Conservation (phyloP, 2,888 invertebrate genomes). For the Drosophila vallismaia region DNA sequence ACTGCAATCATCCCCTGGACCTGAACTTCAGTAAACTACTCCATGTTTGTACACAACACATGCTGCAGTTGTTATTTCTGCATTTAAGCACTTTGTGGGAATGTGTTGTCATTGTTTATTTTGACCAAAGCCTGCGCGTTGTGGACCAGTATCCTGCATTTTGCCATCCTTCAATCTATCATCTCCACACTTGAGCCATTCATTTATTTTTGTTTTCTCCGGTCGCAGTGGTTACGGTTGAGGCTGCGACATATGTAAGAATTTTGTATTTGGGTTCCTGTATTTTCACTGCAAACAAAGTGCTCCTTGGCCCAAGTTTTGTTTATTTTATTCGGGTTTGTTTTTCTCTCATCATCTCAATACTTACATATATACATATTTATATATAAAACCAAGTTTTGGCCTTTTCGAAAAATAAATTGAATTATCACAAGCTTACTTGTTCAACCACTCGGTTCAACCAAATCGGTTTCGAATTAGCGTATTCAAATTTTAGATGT, state of each 20-base stretch:
- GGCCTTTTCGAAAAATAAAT: too few species aligned
- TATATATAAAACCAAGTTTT: neutral
- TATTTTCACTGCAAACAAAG: slow-evolving; percentile 56
- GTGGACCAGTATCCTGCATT: slow-evolving; percentile 21
- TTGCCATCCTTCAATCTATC: slow-evolving; percentile 29
- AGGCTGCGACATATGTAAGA: slow-evolving; percentile 39
- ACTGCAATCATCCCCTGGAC: slow-evolving; percentile 55
- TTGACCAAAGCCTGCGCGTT: slow-evolving; percentile 56
- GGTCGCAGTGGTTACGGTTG: slow-evolving; percentile 18
- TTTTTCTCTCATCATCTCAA: slow-evolving; percentile 34
- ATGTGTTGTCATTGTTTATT: slow-evolving; percentile 75
- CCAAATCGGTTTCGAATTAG: too few species aligned
- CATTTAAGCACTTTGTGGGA: slow-evolving; percentile 76
- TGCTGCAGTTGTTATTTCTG: slow-evolving; percentile 67
- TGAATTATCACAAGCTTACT: too few species aligned
- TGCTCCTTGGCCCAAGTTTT: slow-evolving; percentile 31
- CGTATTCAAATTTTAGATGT: too few species aligned
- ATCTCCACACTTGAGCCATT: slow-evolving; percentile 25
- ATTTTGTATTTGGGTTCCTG: slow-evolving; percentile 22
- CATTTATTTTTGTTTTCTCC: slow-evolving; percentile 54
- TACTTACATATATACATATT: neutral
- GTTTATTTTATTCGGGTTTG: slow-evolving; percentile 56
- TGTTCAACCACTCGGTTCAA: too few species aligned
- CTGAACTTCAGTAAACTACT: slow-evolving; percentile 31
- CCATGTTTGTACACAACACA: slow-evolving; percentile 52